A percentile compares a stretch with the other conserved stretches of the same genome.
These are phyloP conservation scores for Platerodrilus igneus DNA, from an alignment of 2,888 invertebrate genomes.

Conservation along the genomic window DNA sequence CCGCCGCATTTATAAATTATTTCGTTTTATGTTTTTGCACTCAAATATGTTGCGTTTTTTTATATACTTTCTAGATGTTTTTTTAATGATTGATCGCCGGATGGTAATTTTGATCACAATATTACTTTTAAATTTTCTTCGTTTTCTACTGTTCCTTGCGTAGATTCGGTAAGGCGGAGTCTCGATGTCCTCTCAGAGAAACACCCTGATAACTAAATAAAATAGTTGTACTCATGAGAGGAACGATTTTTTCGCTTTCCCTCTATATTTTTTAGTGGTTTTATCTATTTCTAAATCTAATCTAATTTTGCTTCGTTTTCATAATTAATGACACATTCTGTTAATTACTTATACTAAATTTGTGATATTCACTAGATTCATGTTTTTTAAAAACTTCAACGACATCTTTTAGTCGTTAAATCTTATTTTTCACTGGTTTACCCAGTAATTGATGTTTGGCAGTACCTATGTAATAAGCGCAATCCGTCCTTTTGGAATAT, in stretches of 20 bases:
- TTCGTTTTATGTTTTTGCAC: not conserved
- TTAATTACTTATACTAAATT: slow-evolving; percentile 1
- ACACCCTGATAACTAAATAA: not conserved
- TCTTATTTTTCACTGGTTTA: slow-evolving; percentile 4
- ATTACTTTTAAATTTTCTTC: slow-evolving; percentile 1
- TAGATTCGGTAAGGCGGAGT: not conserved
- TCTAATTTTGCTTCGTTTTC: not conserved
- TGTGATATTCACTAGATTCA: slow-evolving; percentile 1
- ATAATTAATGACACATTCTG: not conserved
- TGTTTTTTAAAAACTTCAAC: slow-evolving; percentile 3
- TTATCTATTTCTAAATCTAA: not conserved
- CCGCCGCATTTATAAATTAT: not conserved
- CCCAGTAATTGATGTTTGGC: slow-evolving; percentile 2
- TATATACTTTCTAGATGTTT: slow-evolving; percentile 1
- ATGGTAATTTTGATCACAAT: not conserved
- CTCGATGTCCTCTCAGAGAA: slow-evolving; percentile 1
- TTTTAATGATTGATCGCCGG: not conserved
- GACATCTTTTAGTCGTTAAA: slow-evolving; percentile 5
- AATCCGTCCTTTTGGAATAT: slow-evolving; percentile 2
- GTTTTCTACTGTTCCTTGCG: slow-evolving; percentile 1
- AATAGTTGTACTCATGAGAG: not conserved
- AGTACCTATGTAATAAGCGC: slow-evolving; percentile 4
- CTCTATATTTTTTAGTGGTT: not conserved
- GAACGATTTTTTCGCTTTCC: not conserved
- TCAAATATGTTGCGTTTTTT: slow-evolving; percentile 2